phyloP scores from a whole-genome alignment of 2,113 vertebrate genomes.

The Albula goreensis region DNA sequence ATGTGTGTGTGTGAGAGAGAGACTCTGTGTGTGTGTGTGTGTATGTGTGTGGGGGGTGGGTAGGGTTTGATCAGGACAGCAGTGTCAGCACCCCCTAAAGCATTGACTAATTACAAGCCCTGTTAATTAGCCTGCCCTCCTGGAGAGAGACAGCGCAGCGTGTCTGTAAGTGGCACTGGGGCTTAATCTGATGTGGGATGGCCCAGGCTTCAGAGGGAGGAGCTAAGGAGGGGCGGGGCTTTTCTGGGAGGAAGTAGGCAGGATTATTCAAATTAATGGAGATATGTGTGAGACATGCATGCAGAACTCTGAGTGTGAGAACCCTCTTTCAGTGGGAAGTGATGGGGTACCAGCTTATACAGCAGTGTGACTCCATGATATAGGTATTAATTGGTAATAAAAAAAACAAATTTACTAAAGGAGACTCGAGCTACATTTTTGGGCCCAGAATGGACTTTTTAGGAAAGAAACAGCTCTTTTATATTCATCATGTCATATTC shows the following conservation, averaged over 20 bases:
- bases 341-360: no score
- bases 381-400: no score
- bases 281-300: neutral
- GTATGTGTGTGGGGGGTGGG: neutral
- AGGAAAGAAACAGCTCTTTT: no score
- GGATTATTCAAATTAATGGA: neutral
- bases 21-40: no score
- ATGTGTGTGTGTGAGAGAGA: no score
- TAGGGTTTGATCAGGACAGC: constrained; percentile 14
- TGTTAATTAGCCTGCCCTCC: constrained; percentile 17
- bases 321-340: no score
- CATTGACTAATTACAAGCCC: constrained; percentile 24
- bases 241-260: neutral
- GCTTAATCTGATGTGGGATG: constrained; percentile 3
- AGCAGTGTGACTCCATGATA: no score
- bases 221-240: neutral
- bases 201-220: neutral
- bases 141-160: neutral
- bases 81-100: constrained; percentile 1
- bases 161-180: neutral
- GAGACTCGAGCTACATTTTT: no score
- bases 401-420: neutral
- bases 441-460: no score
- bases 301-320: neutral
- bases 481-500: no score